These are phyloP conservation scores for Polymixis flavicincta DNA, from an alignment of 2,888 invertebrate species.

Conservation along the genomic window DNA sequence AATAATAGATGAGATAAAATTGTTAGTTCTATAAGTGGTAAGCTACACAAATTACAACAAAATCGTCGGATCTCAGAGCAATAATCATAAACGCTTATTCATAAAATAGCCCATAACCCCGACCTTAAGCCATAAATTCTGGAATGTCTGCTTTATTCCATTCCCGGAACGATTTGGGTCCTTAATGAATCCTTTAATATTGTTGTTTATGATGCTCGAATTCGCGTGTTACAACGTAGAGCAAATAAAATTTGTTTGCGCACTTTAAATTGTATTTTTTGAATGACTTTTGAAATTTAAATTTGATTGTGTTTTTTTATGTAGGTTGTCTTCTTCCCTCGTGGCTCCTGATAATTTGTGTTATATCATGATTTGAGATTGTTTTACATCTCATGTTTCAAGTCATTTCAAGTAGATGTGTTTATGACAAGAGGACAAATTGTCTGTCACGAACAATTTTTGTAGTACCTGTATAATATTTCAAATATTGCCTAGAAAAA, in stretches of 20 bases:
- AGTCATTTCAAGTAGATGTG: neutral
- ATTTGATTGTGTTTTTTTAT: slow-evolving; percentile 32
- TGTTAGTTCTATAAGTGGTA: neutral
- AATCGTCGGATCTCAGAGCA: slow-evolving; percentile 25
- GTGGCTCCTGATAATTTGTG: neutral
- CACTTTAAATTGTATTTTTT: slow-evolving; percentile 53
- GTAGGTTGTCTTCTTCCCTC: neutral
- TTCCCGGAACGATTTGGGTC: slow-evolving; percentile 67
- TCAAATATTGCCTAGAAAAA: neutral
- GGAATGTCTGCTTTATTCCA: slow-evolving; percentile 74
- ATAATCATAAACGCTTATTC: slow-evolving; percentile 54
- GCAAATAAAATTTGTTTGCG: slow-evolving; percentile 55
- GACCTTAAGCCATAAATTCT: slow-evolving; percentile 66
- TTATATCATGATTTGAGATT: slow-evolving; percentile 2
- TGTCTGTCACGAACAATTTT: neutral
- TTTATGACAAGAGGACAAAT: slow-evolving; percentile 32
- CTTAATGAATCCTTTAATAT: slow-evolving; percentile 74
- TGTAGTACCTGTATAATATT: neutral
- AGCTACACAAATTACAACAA: slow-evolving; percentile 30
- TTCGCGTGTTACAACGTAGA: slow-evolving; percentile 64
- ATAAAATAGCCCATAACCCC: slow-evolving; percentile 55
- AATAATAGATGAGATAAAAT: slow-evolving; percentile 8
- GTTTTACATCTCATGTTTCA: slow-evolving; percentile 5
- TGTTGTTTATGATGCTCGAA: slow-evolving; percentile 72
- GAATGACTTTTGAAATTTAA: slow-evolving; percentile 28